These are phyloP conservation scores for Lophius piscatorius DNA, from an alignment of 2,113 vertebrate species.

Conservation along the genomic window DNA sequence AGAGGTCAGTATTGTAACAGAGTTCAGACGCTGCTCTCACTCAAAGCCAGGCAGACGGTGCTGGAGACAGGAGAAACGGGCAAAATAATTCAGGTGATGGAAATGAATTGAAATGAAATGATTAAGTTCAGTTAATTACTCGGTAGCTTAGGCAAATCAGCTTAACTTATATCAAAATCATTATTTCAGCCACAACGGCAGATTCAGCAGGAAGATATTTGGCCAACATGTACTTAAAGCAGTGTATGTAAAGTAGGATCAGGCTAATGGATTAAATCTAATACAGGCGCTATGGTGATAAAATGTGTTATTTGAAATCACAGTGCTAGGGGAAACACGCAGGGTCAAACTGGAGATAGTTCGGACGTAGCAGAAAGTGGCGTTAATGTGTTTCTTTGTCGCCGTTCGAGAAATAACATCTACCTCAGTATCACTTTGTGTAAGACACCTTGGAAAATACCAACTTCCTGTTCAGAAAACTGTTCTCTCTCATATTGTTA, in stretches of 20 bases:
- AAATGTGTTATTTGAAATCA: constrained; percentile 50
- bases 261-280: constrained; percentile 52
- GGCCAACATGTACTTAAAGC: constrained; percentile 66
- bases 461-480: constrained; percentile 39
- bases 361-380: not conserved
- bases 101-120: constrained; percentile 79
- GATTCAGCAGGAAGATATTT: constrained; percentile 65
- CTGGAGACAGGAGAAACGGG: constrained; percentile 45
- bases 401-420: constrained; percentile 15
- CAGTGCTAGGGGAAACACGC: constrained; percentile 28
- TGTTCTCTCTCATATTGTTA: constrained; percentile 22
- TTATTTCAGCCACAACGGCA: constrained; percentile 62
- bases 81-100: constrained; percentile 71
- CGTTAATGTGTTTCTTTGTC: constrained; percentile 37
- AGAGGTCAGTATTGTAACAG: constrained; percentile 96
- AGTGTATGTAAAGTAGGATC: constrained; percentile 57
- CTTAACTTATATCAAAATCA: constrained; percentile 72
- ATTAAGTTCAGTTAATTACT: constrained; percentile 79
- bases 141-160: constrained; percentile 75
- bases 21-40: constrained; percentile 70
- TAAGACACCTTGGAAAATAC: constrained; percentile 33
- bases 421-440: constrained; percentile 15
- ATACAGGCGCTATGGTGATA: constrained; percentile 42
- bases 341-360: constrained; percentile 42
- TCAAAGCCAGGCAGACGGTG: constrained; percentile 49